Conservation (phyloP, 2,888 invertebrate species). For the Aspidiotus rigidus region DNA sequence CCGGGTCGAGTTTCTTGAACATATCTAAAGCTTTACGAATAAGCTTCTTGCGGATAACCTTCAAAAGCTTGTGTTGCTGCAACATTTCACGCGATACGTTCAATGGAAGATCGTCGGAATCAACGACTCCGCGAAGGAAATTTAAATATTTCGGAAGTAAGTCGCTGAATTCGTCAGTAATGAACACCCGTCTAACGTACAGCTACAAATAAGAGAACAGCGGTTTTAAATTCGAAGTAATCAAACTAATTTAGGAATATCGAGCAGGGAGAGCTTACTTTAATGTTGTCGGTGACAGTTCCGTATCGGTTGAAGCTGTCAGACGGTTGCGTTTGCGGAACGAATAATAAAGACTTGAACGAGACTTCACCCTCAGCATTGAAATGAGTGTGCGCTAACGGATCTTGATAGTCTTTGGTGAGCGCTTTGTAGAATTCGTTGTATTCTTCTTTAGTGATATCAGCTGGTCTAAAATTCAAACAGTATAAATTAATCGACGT, state of each 20-base stretch:
- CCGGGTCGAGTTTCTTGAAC: slow-evolving; percentile 89
- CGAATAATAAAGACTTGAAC: slow-evolving; percentile 90
- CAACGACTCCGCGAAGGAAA: slow-evolving; percentile 94
- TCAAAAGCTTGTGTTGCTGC: slow-evolving; percentile 96
- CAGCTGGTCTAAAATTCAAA: slow-evolving; percentile 49
- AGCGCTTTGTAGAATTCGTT: slow-evolving; percentile 89
- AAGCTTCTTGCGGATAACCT: slow-evolving; percentile 98
- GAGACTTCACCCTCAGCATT: slow-evolving; percentile 98
- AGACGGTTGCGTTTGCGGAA: slow-evolving; percentile 80
- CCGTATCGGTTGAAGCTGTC: slow-evolving; percentile 96
- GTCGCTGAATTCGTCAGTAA: slow-evolving; percentile 98
- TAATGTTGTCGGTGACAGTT: slow-evolving; percentile 86
- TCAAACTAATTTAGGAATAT: not conserved
- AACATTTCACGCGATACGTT: slow-evolving; percentile 97
- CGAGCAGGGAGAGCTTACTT: slow-evolving; percentile 44
- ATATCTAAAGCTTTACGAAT: slow-evolving; percentile 95
- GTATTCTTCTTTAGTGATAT: slow-evolving; percentile 83
- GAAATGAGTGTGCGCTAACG: slow-evolving; percentile 84
- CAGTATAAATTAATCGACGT: not conserved
- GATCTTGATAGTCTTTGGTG: slow-evolving; percentile 77
- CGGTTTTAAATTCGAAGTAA: not conserved
- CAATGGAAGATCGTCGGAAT: slow-evolving; percentile 95
- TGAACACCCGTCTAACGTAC: slow-evolving; percentile 96
- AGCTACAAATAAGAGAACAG: slow-evolving; percentile 46
- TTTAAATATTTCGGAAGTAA: slow-evolving; percentile 97